These are phyloP conservation scores for Azemiops feae DNA, from an alignment of 2,113 vertebrate species.

Conservation along the genomic window DNA sequence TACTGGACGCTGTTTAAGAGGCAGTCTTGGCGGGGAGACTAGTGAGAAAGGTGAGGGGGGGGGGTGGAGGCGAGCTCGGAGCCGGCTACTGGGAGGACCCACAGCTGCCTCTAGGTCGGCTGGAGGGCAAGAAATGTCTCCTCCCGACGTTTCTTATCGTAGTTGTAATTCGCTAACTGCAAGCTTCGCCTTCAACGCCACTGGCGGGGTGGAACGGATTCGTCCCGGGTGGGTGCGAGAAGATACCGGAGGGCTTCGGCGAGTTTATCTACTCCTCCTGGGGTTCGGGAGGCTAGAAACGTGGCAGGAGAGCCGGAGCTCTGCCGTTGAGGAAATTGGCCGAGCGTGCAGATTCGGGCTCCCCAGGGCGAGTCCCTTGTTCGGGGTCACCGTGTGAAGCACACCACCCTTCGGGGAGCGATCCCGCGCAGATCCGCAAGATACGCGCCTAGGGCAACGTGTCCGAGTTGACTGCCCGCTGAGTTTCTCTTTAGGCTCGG, in stretches of 20 bases:
- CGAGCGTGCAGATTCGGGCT: neutral
- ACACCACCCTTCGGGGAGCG: neutral
- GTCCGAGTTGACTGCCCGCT: constrained; percentile 18
- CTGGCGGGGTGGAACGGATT: neutral
- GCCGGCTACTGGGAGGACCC: constrained; percentile 32
- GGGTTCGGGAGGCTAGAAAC: neutral
- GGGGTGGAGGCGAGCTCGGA: neutral
- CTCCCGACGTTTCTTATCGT: neutral
- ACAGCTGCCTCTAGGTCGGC: neutral
- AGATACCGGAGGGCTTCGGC: no score
- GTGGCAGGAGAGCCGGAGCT: neutral
- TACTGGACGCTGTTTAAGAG: constrained; percentile 36
- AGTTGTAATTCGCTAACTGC: neutral
- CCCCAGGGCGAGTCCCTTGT: constrained; percentile 1
- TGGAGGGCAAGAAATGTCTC: neutral
- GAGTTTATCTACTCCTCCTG: neutral
- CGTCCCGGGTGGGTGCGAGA: neutral
- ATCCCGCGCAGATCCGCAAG: neutral
- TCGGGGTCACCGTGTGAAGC: neutral
- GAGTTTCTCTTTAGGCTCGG: neutral
- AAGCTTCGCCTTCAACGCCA: neutral
- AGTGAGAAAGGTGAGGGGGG: neutral
- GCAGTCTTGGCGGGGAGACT: neutral
- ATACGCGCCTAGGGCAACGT: constrained; percentile 13
- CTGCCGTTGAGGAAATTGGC: constrained; percentile 45